phyloP scores from a whole-genome alignment of 2,113 vertebrate genomes.

The Jaculus jaculus region DNA sequence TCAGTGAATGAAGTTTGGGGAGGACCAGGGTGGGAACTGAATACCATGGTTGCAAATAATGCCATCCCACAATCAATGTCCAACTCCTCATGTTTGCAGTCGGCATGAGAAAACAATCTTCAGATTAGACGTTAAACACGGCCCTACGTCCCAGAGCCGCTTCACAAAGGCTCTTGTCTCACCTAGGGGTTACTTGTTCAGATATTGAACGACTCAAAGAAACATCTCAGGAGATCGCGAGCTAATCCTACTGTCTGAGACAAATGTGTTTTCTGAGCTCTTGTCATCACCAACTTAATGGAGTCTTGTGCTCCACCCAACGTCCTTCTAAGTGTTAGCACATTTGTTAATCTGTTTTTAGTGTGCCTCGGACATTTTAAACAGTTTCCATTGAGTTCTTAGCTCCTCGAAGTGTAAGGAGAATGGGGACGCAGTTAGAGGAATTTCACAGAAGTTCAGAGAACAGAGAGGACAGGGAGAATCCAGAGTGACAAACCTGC shows the following conservation, averaged over 20 bases:
- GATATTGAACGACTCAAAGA: constrained; percentile 56
- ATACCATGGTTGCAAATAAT: constrained; percentile 5
- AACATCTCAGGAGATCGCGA: constrained; percentile 46
- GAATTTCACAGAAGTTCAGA: too few relatives aligned
- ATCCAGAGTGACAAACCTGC: too few relatives aligned
- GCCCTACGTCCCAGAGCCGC: neutral
- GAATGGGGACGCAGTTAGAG: neutral
- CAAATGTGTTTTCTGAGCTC: constrained; percentile 64
- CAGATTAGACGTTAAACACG: neutral
- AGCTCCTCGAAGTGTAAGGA: neutral
- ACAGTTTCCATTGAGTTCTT: neutral
- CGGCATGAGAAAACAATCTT: constrained; percentile 1
- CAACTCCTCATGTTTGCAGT: neutral
- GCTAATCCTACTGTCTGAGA: constrained; percentile 59
- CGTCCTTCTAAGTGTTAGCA: constrained; percentile 36
- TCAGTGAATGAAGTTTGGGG: neutral
- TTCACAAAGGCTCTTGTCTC: constrained; percentile 29
- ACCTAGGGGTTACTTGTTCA: constrained; percentile 43
- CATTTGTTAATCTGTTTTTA: constrained; percentile 15
- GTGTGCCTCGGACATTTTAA: neutral
- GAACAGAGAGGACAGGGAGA: too few relatives aligned
- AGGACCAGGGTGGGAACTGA: neutral
- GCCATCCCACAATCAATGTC: neutral
- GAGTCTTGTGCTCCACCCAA: neutral
- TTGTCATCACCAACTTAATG: constrained; percentile 26